A percentile compares a stretch with the other conserved stretches of the same genome.
phyloP scores from a whole-genome alignment of 2,113 vertebrate species.

The Progne subis region DNA sequence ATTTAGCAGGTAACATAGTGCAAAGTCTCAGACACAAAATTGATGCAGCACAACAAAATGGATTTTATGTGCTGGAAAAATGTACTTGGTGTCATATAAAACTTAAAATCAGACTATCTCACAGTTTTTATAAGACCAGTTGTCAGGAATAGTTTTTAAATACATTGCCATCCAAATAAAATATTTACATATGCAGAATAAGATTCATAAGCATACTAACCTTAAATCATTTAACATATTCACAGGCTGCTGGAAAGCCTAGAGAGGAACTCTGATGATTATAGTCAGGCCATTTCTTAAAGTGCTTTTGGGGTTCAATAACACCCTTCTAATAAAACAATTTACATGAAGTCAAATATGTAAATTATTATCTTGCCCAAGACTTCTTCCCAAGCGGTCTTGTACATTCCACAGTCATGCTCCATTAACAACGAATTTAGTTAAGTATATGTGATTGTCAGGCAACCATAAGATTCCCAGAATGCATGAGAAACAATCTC shows the following conservation, averaged over 20 bases:
- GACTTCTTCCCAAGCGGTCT: not conserved
- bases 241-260: not conserved
- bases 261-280: not conserved
- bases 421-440: not conserved
- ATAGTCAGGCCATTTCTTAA: not conserved
- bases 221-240: not conserved
- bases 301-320: not conserved
- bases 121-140: not conserved
- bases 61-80: not conserved
- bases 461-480: not conserved
- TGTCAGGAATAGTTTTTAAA: not conserved
- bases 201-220: not conserved
- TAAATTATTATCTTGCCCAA: not conserved
- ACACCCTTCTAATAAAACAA: not conserved
- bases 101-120: not conserved
- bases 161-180: not conserved
- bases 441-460: not conserved
- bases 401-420: not conserved
- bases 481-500: not conserved
- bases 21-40: not conserved
- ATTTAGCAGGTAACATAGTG: not conserved
- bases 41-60: not conserved
- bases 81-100: not conserved
- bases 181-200: not conserved
- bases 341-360: not conserved